Conservation (phyloP, 2,113 vertebrate genomes). For the Callorhinus ursinus region DNA sequence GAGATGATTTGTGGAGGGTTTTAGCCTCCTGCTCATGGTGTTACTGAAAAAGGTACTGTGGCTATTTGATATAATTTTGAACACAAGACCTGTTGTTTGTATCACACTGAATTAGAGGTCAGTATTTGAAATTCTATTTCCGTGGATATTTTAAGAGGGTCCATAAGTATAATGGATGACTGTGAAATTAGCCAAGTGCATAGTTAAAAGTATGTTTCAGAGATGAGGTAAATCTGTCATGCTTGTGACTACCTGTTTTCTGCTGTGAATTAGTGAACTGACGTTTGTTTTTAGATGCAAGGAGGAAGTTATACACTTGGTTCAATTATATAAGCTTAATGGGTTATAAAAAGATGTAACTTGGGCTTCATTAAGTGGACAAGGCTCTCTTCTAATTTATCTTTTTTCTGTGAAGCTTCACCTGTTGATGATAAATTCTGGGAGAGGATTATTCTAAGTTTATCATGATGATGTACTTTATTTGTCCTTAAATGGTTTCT, state of each 20-base stretch:
- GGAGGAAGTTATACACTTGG: neutral
- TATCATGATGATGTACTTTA: neutral
- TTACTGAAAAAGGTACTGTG: neutral
- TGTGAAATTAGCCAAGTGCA: neutral
- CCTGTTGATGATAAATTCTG: neutral
- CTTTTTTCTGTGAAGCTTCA: neutral
- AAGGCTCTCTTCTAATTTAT: neutral
- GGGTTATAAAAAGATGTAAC: neutral
- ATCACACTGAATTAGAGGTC: neutral
- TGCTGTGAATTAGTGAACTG: conserved; percentile 18
- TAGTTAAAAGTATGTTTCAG: conserved; percentile 24
- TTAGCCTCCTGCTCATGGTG: neutral
- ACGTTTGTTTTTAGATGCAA: neutral
- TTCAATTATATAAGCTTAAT: conserved; percentile 2
- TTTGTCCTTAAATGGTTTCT: neutral
- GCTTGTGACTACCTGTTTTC: neutral
- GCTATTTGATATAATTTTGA: neutral
- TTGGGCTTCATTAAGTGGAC: neutral
- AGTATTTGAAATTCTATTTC: conserved; percentile 28
- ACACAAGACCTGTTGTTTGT: conserved; percentile 9
- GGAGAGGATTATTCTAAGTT: neutral
- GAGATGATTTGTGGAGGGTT: neutral
- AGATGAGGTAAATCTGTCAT: neutral
- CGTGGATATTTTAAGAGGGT: neutral
- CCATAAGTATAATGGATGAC: neutral